Conservation (phyloP, 1,140 invertebrate genomes). For the Drosophila asahinai region DNA sequence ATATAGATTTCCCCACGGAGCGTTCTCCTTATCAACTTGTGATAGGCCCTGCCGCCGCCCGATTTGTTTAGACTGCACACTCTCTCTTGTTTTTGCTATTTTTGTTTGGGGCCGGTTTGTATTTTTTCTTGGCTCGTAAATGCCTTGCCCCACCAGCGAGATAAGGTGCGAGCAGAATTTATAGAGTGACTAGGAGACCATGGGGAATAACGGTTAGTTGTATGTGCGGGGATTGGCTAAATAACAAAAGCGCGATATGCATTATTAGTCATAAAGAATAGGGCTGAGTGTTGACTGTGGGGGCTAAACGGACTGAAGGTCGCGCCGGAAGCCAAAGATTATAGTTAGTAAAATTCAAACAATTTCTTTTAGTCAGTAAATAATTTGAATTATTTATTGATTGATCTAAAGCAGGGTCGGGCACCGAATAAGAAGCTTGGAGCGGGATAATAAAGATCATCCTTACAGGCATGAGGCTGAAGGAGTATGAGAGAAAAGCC, state of each 20-base stretch:
- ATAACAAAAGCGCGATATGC: conserved; percentile 29
- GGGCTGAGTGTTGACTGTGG: not conserved
- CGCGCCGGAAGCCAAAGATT: not conserved
- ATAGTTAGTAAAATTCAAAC: not conserved
- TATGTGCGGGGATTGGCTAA: conserved; percentile 14
- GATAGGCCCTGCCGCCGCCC: conserved; percentile 48
- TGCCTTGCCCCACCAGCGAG: conserved; percentile 24
- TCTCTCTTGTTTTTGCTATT: conserved; percentile 33
- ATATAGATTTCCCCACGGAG: conserved; percentile 1
- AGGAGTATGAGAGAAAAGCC: too few species aligned
- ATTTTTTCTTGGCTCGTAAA: conserved; percentile 26
- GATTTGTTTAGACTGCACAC: conserved; percentile 64
- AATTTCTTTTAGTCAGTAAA: not conserved
- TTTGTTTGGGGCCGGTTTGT: conserved; percentile 22
- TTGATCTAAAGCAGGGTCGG: too few species aligned
- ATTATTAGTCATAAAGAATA: conserved; percentile 59
- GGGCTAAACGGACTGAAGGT: conserved; percentile 45
- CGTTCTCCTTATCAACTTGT: conserved; percentile 59
- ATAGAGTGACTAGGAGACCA: conserved; percentile 42
- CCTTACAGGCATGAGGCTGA: too few species aligned
- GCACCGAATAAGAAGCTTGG: too few species aligned
- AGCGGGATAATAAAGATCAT: too few species aligned
- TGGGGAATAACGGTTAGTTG: conserved; percentile 56
- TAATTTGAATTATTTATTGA: not conserved
- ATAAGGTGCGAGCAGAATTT: conserved; percentile 53